phyloP scores from a whole-genome alignment of 2,888 invertebrate species.

The Linnaemya tessellans region DNA sequence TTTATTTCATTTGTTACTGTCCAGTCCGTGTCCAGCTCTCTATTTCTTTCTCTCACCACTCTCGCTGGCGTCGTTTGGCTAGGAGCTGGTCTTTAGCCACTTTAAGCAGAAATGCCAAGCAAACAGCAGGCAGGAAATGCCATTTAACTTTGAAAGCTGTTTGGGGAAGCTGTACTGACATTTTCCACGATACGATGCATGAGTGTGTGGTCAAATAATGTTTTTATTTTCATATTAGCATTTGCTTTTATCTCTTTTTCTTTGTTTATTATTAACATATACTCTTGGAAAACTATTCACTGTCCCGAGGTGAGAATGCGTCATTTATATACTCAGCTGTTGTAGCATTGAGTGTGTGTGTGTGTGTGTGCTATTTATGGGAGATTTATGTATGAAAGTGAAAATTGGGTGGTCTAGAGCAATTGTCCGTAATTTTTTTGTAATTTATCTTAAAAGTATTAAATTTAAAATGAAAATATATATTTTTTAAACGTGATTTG shows the following conservation, averaged over 20 bases:
- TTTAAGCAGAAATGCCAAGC: conserved; percentile 6
- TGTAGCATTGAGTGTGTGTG: conserved; percentile 2
- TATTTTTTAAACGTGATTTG: background rate
- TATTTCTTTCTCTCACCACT: background rate
- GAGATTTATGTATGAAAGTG: conserved; percentile 63
- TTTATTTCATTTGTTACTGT: conserved; percentile 45
- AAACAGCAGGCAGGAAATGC: conserved; percentile 66
- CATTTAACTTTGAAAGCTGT: conserved; percentile 68
- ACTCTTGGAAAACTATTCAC: conserved; percentile 30
- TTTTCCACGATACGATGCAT: conserved; percentile 57
- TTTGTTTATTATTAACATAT: conserved; percentile 2
- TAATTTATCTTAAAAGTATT: conserved; percentile 42
- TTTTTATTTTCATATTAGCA: conserved; percentile 18
- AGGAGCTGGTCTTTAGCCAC: background rate
- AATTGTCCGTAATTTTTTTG: conserved; percentile 30
- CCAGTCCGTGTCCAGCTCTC: background rate
- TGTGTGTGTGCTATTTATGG: conserved; percentile 12
- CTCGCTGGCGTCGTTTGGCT: background rate
- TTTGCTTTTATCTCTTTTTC: background rate
- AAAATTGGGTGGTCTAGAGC: conserved; percentile 67
- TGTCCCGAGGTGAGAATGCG: conserved; percentile 61
- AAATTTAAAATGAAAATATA: conserved; percentile 28
- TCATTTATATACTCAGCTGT: background rate
- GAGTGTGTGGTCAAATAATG: conserved; percentile 54
- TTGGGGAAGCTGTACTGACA: conserved; percentile 68